These are phyloP conservation scores for Philonicus albiceps DNA, from an alignment of 2,888 invertebrate species.

Conservation along the genomic window DNA sequence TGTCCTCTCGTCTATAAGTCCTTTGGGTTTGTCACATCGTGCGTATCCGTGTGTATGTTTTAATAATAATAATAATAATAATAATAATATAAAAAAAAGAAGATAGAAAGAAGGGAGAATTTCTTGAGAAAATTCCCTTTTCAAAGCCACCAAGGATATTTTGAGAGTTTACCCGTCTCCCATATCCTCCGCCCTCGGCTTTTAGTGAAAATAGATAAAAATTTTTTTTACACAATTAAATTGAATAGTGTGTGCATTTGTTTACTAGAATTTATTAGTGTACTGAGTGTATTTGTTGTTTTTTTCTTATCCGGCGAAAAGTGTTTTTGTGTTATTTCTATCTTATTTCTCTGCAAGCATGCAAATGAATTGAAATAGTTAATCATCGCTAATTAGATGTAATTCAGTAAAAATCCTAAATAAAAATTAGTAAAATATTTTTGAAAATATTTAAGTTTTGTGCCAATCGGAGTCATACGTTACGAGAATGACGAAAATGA, in stretches of 20 bases:
- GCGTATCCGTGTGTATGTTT: conserved; percentile 27
- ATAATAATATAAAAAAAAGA: background rate
- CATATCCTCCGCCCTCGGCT: background rate
- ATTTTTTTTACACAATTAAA: background rate
- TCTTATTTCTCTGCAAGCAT: background rate
- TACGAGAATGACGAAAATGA: background rate
- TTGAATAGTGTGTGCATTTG: background rate
- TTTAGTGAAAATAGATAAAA: background rate
- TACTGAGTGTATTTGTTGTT: background rate
- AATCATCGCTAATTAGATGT: background rate
- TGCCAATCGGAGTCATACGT: background rate
- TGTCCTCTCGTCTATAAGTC: background rate
- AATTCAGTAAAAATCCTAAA: background rate
- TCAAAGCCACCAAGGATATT: background rate
- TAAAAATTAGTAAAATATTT: background rate
- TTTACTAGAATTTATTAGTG: background rate
- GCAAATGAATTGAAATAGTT: conserved; percentile 18
- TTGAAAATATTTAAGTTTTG: background rate
- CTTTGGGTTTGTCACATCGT: background rate
- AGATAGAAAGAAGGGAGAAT: background rate
- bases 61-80: background rate
- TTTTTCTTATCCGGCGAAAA: background rate
- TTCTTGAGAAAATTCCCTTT: background rate
- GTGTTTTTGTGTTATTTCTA: background rate
- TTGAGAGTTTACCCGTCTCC: background rate